Base-by-base conservation (phyloP, 2,888 invertebrate species). In the Idaea biselata region DNA sequence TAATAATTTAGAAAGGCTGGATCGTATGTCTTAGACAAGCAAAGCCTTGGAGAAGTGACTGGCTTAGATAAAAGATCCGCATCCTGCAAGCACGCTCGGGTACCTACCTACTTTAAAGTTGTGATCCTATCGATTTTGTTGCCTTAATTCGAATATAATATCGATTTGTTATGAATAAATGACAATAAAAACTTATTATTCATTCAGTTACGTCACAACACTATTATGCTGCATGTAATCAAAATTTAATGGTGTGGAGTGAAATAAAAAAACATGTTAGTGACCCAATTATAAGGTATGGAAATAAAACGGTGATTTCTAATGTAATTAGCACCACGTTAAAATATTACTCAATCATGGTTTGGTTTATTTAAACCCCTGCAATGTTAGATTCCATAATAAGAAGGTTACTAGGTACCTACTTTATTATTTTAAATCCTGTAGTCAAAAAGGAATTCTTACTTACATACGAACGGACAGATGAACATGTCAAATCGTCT, bases 21-120 rank as follows among this genome's bases (percentile, higher is more conserved):
- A 82, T 79, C 82, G 80, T 82, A 80, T 83, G 81, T 82, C 77
- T 77, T 79, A 79, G 80, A 78, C 80, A 73, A 73, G 71, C 74
- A 73, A 77, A 85, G 75, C 88, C 88, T 88, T 88, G 87, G 78
- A 80, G 83, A 82, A 83, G 87, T 88, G 87, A 88, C 81, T 78
- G 86, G 84, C 78, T 75, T 64, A 68, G 68, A 73, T 73, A 77
- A 76, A 71, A 84, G 83, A 88, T 88, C 87, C 87, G 86, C 80
- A 84, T 89, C 89, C 88, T 85, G 81, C 71, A 44, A 44, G 44
- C 5, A 44, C 44, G 14, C 14, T 2, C 44, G 44, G 11, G 6
- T 44, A 44, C 44, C 75, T 63, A 70, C 59, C 63, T 61, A 14
- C 18, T 18, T 60, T 63, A 65, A 60, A 60, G 58, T 56, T 56